Conservation (phyloP, 2,113 vertebrate genomes). For the Ciconia boyciana region DNA sequence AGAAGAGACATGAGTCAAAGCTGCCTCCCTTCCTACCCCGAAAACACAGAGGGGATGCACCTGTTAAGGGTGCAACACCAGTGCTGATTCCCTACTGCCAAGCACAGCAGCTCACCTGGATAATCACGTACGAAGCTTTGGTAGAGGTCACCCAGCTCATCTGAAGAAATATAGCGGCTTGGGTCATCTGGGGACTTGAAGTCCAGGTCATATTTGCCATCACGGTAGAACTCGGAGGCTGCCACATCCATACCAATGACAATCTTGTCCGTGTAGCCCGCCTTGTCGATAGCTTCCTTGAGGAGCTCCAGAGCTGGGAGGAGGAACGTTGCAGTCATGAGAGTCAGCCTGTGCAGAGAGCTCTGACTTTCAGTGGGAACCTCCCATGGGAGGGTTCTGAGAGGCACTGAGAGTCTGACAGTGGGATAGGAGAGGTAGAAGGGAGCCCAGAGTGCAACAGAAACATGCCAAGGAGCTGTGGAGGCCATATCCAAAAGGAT, state of each 20-base stretch:
- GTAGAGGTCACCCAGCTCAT: conserved; percentile 88
- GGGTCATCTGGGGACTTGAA: conserved; percentile 90
- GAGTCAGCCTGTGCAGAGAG: neutral
- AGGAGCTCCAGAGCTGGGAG: conserved; percentile 86
- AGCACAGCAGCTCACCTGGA: conserved; percentile 78
- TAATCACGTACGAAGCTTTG: conserved; percentile 92
- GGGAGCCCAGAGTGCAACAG: neutral
- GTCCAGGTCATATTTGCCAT: conserved; percentile 91
- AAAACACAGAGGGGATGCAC: neutral
- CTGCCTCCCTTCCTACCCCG: neutral
- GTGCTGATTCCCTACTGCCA: neutral
- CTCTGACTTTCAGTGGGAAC: neutral
- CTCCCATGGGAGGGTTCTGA: neutral
- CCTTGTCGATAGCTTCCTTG: conserved; percentile 91
- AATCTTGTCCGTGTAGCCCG: conserved; percentile 91
- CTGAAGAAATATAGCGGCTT: conserved; percentile 85
- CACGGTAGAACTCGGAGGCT: conserved; percentile 88
- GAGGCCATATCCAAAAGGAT: neutral
- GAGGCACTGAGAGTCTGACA: neutral
- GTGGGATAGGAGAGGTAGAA: neutral
- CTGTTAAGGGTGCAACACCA: neutral
- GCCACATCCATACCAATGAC: conserved; percentile 94
- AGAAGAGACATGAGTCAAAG: neutral
- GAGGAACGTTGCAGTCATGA: neutral
- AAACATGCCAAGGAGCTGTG: neutral